Conservation (phyloP, 2,797 vertebrate genomes). For the Sebastes miniatus region DNA sequence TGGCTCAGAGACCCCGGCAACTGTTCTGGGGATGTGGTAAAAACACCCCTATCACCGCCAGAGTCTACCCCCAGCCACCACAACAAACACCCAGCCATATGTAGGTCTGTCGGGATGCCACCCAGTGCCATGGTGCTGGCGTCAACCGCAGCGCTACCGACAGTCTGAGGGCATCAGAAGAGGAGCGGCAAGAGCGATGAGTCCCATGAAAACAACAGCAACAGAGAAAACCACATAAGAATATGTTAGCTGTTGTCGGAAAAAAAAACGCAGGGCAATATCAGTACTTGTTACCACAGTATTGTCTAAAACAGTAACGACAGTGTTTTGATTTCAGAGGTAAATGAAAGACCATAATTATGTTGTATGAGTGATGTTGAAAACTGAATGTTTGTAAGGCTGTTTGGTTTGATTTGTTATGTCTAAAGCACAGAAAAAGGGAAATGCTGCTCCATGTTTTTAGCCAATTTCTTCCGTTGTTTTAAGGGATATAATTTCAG, state of each 20-base stretch:
- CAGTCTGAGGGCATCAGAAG: conserved; percentile 55
- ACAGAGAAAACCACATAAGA: conserved; percentile 41
- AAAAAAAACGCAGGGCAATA: not conserved
- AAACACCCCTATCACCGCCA: conserved; percentile 58
- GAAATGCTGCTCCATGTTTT: not conserved
- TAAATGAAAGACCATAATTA: conserved; percentile 40
- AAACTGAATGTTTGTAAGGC: not conserved
- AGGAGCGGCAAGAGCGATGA: conserved; percentile 15
- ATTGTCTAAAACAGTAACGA: conserved; percentile 26
- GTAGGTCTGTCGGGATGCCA: conserved; percentile 69
- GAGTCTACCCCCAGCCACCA: conserved; percentile 61
- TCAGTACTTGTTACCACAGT: conserved; percentile 5
- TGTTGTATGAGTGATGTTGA: conserved; percentile 14
- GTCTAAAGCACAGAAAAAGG: conserved; percentile 13
- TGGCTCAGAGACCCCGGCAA: conserved; percentile 54
- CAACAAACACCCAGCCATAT: conserved; percentile 73
- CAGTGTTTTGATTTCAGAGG: conserved; percentile 38
- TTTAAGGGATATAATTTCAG: not conserved
- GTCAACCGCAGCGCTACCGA: conserved; percentile 49
- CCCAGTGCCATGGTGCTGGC: conserved; percentile 65
- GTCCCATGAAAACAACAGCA: conserved; percentile 40
- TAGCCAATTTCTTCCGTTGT: not conserved
- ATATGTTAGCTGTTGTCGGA: not conserved
- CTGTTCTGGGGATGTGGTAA: conserved; percentile 70
- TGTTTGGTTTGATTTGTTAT: conserved; percentile 5